Conservation (phyloP, 2,888 invertebrate genomes). For the Allygus modestus region DNA sequence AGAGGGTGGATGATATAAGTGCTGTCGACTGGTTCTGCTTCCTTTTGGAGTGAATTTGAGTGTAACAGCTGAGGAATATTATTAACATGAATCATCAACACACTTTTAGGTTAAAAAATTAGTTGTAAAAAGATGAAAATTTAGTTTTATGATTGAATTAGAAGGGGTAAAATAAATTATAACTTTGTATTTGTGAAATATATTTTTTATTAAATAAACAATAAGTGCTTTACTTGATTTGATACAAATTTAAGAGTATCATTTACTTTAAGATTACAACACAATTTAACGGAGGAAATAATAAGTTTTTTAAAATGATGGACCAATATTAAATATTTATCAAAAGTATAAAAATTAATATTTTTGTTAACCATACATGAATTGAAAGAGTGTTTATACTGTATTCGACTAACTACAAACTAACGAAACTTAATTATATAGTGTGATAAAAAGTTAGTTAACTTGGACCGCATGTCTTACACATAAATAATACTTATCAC, state of each 20-base stretch:
- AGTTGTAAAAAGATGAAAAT: no score
- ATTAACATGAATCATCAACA: no score
- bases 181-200: not conserved
- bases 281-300: not conserved
- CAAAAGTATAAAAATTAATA: constrained; percentile 43
- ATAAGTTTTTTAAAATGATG: not conserved
- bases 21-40: no score
- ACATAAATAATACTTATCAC: constrained; percentile 43
- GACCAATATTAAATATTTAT: constrained; percentile 18
- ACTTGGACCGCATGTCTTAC: constrained; percentile 43
- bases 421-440: constrained; percentile 27
- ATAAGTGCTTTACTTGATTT: not conserved
- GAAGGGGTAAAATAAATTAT: not conserved
- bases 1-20: no score
- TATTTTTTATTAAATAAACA: constrained; percentile 29
- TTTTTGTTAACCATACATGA: not conserved
- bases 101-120: no score
- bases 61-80: no score
- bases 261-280: not conserved
- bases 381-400: not conserved
- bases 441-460: constrained; percentile 45
- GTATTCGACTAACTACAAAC: not conserved
- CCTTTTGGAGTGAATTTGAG: no score
- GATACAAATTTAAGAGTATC: not conserved
- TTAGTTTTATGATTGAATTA: no score